These are phyloP conservation scores for Luperina nickerlii DNA, from an alignment of 2,888 invertebrate species.

Conservation along the genomic window DNA sequence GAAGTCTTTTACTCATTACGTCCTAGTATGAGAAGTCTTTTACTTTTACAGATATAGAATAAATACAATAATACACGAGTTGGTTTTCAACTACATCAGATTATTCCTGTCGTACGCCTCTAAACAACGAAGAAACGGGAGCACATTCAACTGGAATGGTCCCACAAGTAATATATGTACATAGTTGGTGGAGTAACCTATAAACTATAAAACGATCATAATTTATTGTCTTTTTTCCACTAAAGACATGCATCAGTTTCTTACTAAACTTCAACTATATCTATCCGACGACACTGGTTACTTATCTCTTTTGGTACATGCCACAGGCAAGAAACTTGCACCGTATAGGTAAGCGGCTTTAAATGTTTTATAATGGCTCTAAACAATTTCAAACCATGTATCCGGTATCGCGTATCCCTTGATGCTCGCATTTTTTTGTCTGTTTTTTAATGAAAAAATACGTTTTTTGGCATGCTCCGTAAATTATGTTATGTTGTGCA, in stretches of 20 bases:
- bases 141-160: too few relatives aligned
- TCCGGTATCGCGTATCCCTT: not conserved
- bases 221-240: not conserved
- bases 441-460: not conserved
- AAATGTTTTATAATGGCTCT: not conserved
- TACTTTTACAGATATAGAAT: too few relatives aligned
- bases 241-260: too few relatives aligned
- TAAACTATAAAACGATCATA: not conserved
- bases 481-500: constrained; percentile 20
- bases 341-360: not conserved
- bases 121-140: too few relatives aligned
- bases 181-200: too few relatives aligned
- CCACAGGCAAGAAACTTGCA: not conserved
- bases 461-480: not conserved
- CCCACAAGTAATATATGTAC: too few relatives aligned
- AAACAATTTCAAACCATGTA: not conserved
- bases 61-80: not conserved
- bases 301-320: not conserved
- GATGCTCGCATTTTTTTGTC: not conserved
- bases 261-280: too few relatives aligned
- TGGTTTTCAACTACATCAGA: too few relatives aligned
- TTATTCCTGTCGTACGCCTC: too few relatives aligned
- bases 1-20: not conserved
- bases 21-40: not conserved
- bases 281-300: too few relatives aligned